Evolutionary conservation across 1,140 invertebrate species (phyloP), one percentile per base, ranked within the genome.

Genomic region (Calephelis virginiensis): DNA sequence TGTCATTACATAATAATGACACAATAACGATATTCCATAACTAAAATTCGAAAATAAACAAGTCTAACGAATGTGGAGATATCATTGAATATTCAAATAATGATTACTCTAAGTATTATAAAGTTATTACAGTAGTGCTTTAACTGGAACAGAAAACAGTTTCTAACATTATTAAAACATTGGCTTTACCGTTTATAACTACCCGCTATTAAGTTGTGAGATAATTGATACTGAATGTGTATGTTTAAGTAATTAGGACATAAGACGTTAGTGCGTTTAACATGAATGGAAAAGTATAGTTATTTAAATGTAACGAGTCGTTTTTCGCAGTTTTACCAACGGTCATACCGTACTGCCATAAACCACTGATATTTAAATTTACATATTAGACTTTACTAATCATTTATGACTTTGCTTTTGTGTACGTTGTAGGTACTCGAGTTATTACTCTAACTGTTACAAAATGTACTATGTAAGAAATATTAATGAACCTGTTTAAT

Each of bases 71-170:
- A 14, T n/a, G 13, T 43, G 13, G 13, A 50, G 13, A 53, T 28
- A 28, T 5, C 10, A 17, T 5, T 53, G 49, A 14, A 53, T 53
- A 53, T 53, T 53, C 17, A 53, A 53, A 53, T 28, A 17, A 53
- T 37, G 13, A 8, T 11, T 28, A 28, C 17, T 53, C 17, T 53
- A 10, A 53, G 50, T 53, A 53, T 53, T 11, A 53, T 53, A 53
- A 37, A 37, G 50, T 56, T 37, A 56, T 56, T 28, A 56, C 13
- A 56, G 49, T 9, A 14, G 9, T 10, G 50, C 50, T 56, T 56
- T 14, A 56, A 56, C 50, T 56, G 14, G 50, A 56, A 56, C 50
- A 53, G 50, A 53, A 53, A 53, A 53, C 50, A 53, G 50, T 53
- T 53, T 53, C 50, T 28, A 53, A 53, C 17, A 28, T 53, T 53